Percentiles rank a stretch among this genome's conserved stretches.
phyloP scores from a whole-genome alignment of 1,140 invertebrate genomes.

The Adelges cooleyi region DNA sequence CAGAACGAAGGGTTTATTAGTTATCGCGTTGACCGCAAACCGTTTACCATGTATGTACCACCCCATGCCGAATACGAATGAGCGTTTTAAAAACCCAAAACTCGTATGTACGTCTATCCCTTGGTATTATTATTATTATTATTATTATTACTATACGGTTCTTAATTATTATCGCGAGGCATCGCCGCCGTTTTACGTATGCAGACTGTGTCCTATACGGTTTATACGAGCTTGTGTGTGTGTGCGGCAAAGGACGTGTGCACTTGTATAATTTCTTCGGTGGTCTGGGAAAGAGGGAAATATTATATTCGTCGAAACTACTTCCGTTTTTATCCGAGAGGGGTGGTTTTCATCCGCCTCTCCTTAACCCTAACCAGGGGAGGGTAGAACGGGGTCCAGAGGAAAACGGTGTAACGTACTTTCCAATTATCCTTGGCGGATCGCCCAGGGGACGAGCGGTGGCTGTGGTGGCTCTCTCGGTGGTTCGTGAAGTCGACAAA shows the following conservation, averaged over 20 bases:
- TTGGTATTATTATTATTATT: too few species aligned
- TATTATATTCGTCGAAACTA: slow-evolving; percentile 25
- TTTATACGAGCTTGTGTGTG: too few species aligned
- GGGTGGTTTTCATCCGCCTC: too few species aligned
- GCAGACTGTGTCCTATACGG: not conserved
- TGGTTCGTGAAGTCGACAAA: slow-evolving; percentile 16
- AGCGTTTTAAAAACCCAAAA: slow-evolving; percentile 15
- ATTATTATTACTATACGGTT: too few species aligned
- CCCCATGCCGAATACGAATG: slow-evolving; percentile 3
- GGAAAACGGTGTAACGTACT: not conserved
- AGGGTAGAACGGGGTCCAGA: too few species aligned
- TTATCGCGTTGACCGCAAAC: too few species aligned
- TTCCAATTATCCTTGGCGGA: slow-evolving; percentile 18
- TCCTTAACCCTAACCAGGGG: too few species aligned
- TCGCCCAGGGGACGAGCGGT: not conserved
- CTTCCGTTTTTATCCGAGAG: not conserved
- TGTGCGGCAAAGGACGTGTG: not conserved
- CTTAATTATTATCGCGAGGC: too few species aligned
- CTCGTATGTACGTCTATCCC: too few species aligned
- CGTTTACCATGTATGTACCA: too few species aligned
- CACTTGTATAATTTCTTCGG: too few species aligned
- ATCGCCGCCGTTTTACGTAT: slow-evolving; percentile 7
- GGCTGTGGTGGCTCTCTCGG: not conserved
- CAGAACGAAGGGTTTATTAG: too few species aligned
- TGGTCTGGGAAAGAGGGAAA: slow-evolving; percentile 6